These are phyloP conservation scores for Quadriops clusia DNA, from an alignment of 2,888 invertebrate genomes.

Conservation along the genomic window DNA sequence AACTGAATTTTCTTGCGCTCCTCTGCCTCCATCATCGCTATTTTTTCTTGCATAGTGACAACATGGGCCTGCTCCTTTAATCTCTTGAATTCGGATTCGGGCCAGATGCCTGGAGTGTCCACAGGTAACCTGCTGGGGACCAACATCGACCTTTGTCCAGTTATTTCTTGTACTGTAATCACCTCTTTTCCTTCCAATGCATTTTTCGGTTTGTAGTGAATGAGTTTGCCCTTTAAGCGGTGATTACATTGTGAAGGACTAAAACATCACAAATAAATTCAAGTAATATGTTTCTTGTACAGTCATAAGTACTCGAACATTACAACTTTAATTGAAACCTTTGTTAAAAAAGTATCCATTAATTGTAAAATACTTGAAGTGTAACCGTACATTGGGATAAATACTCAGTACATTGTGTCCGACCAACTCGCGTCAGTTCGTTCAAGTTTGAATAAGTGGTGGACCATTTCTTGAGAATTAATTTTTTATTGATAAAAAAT, in stretches of 20 bases:
- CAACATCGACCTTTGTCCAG: conserved; percentile 38
- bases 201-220: conserved; percentile 26
- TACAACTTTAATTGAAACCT: no score
- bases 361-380: no score
- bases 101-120: conserved; percentile 47
- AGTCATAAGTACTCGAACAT: no score
- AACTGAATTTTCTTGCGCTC: conserved; percentile 38
- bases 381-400: no score
- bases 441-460: no score
- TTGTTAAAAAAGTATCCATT: no score
- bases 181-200: conserved; percentile 26
- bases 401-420: no score
- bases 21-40: conserved; percentile 34
- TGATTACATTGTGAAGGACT: conserved; percentile 28
- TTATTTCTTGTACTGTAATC: conserved; percentile 22
- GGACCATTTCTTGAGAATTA: no score
- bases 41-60: conserved; percentile 37
- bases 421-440: no score
- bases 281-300: no score
- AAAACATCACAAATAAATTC: no score
- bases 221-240: conserved; percentile 26
- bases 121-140: conserved; percentile 42
- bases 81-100: conserved; percentile 46
- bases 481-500: no score
- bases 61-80: conserved; percentile 47